Evolutionary conservation across 1,140 invertebrate genomes (phyloP).

Genomic region (Caenorhabditis briggsae): DNA sequence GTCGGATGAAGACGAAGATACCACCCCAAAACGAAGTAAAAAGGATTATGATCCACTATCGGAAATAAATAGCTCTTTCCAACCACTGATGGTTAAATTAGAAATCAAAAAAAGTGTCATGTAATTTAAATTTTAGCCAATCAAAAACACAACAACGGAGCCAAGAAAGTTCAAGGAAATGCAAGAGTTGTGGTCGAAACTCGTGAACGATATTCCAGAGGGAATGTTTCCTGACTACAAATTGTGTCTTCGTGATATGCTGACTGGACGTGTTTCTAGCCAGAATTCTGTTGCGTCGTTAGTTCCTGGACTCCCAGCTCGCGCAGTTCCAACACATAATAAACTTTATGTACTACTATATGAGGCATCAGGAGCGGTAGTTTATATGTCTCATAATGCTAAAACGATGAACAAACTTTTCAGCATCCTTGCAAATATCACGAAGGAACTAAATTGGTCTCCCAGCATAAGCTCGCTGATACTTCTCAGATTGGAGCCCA

Average conservation of each 20-base stretch:
- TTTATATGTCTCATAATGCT: background rate
- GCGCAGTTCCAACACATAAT: background rate
- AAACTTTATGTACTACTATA: background rate
- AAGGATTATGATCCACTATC: background rate
- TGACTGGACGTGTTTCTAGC: constrained; percentile 7
- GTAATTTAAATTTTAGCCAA: too few species aligned
- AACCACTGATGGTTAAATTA: too few species aligned
- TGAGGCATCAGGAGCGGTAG: background rate
- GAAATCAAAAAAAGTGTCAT: too few species aligned
- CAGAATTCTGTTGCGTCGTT: background rate
- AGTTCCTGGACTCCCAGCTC: background rate
- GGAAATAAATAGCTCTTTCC: too few species aligned
- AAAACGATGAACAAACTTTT: background rate
- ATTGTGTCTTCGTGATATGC: background rate
- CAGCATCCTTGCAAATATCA: constrained; percentile 24
- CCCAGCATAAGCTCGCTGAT: background rate
- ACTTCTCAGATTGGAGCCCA: constrained; percentile 23
- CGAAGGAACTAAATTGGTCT: constrained; percentile 9
- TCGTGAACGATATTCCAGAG: background rate
- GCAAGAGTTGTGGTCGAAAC: background rate
- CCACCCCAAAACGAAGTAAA: background rate
- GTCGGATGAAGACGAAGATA: background rate
- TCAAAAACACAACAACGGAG: too few species aligned
- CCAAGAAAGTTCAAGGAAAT: background rate
- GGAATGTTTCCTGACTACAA: background rate